Percentiles rank a stretch among this genome's conserved stretches.
Conservation (phyloP, 2,797 vertebrate genomes). For the Phoxinus dragarum region DNA sequence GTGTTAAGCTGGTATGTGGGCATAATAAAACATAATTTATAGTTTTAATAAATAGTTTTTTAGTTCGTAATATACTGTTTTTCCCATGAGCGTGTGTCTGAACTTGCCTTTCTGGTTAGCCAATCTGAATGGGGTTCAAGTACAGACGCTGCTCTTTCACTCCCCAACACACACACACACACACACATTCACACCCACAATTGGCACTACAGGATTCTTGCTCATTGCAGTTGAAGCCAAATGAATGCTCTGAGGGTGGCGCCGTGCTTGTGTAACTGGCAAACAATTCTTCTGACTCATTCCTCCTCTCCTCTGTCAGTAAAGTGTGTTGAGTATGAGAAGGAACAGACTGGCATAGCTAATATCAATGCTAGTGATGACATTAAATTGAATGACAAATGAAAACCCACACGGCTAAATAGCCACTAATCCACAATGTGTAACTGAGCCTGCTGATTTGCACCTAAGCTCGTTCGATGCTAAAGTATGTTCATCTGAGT, state of each 20-base stretch:
- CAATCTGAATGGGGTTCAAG: slow-evolving; percentile 41
- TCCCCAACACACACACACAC: slow-evolving; percentile 14
- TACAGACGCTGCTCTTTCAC: slow-evolving; percentile 34
- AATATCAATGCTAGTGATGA: slow-evolving; percentile 24
- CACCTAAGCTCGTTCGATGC: slow-evolving; percentile 3
- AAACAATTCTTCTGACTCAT: slow-evolving; percentile 55
- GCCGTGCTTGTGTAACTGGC: slow-evolving; percentile 46
- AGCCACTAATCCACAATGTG: slow-evolving; percentile 22
- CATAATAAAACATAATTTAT: background rate
- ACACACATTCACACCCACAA: slow-evolving; percentile 23
- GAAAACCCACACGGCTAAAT: slow-evolving; percentile 2
- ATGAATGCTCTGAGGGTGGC: slow-evolving; percentile 49
- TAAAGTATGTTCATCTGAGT: background rate
- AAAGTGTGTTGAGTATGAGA: slow-evolving; percentile 26
- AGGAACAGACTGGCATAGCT: slow-evolving; percentile 12
- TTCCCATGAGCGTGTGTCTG: background rate
- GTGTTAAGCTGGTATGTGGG: background rate
- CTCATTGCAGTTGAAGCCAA: slow-evolving; percentile 31
- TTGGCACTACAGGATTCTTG: slow-evolving; percentile 47
- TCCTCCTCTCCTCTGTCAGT: slow-evolving; percentile 39
- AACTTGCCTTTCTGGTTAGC: slow-evolving; percentile 15
- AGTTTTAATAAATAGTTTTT: background rate
- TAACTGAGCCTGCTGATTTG: slow-evolving; percentile 15
- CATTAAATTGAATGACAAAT: slow-evolving; percentile 18
- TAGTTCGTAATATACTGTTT: background rate